Percentiles rank a stretch among this genome's conserved stretches.
Evolutionary conservation across 2,888 invertebrate species (phyloP).

Genomic region (Merodon equestris): DNA sequence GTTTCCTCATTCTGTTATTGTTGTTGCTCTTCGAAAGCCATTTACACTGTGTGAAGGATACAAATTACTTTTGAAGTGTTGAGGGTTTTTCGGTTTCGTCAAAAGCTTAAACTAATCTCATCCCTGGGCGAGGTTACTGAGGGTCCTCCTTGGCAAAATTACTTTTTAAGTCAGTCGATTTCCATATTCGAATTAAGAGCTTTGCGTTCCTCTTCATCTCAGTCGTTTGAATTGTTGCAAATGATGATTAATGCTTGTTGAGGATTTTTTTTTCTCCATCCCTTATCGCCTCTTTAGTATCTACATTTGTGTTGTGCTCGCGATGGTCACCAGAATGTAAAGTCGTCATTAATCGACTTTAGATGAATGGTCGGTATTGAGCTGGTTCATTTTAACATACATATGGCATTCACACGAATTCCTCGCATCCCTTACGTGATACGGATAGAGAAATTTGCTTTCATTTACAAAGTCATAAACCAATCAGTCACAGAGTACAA

Average conservation of each 20-base stretch:
- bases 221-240: constrained; percentile 34
- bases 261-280: constrained; percentile 3
- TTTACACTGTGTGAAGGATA: constrained; percentile 58
- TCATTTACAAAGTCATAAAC: constrained; percentile 60
- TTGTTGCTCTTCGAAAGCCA: constrained; percentile 50
- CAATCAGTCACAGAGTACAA: constrained; percentile 64
- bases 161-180: constrained; percentile 60
- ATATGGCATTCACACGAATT: no score
- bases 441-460: constrained; percentile 44
- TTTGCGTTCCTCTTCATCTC: background rate
- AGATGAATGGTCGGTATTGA: no score
- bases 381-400: no score
- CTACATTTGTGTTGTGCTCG: no score
- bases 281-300: no score
- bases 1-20: background rate
- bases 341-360: no score
- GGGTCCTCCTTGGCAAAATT: constrained; percentile 34
- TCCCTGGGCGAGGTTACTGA: background rate
- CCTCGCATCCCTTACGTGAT: background rate
- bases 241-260: constrained; percentile 53
- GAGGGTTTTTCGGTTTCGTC: constrained; percentile 52
- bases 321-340: no score
- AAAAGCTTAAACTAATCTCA: constrained; percentile 58
- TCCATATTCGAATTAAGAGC: constrained; percentile 19
- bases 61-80: constrained; percentile 68